phyloP scores from a whole-genome alignment of 2,888 invertebrate species.

The Drosophila antonietae region DNA sequence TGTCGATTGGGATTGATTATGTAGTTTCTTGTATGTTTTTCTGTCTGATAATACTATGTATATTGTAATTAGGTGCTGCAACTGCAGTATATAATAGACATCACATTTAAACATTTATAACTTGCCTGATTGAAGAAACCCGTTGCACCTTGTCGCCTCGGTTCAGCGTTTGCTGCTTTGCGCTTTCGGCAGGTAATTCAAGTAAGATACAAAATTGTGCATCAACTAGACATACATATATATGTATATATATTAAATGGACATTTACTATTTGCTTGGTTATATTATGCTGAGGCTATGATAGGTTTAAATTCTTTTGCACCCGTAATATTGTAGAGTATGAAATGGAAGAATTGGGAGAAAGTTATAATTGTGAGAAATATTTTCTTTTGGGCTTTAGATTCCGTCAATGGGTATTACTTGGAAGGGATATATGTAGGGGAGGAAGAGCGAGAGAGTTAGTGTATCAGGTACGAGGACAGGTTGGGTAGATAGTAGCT shows the following conservation, averaged over 20 bases:
- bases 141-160: no score
- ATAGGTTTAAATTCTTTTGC: constrained; percentile 66
- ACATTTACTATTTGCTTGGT: constrained; percentile 46
- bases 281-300: constrained; percentile 35
- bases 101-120: background rate
- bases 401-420: background rate
- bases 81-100: background rate
- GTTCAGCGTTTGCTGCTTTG: no score
- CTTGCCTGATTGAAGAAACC: constrained; percentile 1
- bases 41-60: background rate
- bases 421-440: background rate
- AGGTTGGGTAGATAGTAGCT: constrained; percentile 72
- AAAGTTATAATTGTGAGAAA: background rate
- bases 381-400: background rate
- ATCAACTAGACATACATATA: background rate
- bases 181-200: background rate
- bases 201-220: constrained; percentile 6
- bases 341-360: background rate
- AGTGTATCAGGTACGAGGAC: constrained; percentile 70
- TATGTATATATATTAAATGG: constrained; percentile 15
- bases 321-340: constrained; percentile 59
- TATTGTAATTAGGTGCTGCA: background rate
- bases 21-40: no score
- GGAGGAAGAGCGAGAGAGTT: constrained; percentile 21
- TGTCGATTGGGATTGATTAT: no score